Evolutionary conservation across 2,797 vertebrate genomes (phyloP), one percentile per base, ranked within the genome.

Genomic region (Geotrypetes seraphini): DNA sequence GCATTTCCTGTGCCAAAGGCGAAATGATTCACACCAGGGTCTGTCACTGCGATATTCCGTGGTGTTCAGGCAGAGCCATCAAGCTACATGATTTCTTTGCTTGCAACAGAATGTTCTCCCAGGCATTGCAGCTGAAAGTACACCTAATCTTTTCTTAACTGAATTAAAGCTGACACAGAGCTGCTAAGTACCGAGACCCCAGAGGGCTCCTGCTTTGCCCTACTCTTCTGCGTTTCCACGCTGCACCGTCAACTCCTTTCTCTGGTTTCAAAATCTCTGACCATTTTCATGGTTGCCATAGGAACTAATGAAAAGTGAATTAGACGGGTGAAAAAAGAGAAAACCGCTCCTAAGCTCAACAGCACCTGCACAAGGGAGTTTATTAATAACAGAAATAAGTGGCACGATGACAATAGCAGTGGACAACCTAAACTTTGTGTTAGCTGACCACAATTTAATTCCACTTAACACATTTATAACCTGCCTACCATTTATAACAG

Each of bases 241-340:
- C 58, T 0, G 31, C 45, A 25, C 31, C 1, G 14, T 32, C 47
- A 5, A 2, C 39, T 47, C 33, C 1, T 14, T 27, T 66, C 50
- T 61, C 22, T 10, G 34, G 9, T 57, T 36, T 63, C 52, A 13
- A 28, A 57, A 66, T 65, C 60, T 60, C 43, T 43, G 46, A 33
- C 37, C 47, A 47, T 31, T 39, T 22, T 27, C 48, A 1, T 4
- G 21, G 65, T 75, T 69, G 53, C 73, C 79, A 83, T 77, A 62
- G 80, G 64, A 82, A 85, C 79, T 22, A 33, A 43, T 31, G 57
- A 66, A 71, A 78, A 61, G 57, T 63, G 40, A 62, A 56, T 62
- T 46, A 62, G 48, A n/a, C n/a, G 47, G 51, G 37, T 30, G 31
- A 28, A 40, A 28, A 44, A 39, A 36, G 40, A 45, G 44, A 44